Conservation (phyloP, 2,888 invertebrate genomes). For the Scaptomyza parva region DNA sequence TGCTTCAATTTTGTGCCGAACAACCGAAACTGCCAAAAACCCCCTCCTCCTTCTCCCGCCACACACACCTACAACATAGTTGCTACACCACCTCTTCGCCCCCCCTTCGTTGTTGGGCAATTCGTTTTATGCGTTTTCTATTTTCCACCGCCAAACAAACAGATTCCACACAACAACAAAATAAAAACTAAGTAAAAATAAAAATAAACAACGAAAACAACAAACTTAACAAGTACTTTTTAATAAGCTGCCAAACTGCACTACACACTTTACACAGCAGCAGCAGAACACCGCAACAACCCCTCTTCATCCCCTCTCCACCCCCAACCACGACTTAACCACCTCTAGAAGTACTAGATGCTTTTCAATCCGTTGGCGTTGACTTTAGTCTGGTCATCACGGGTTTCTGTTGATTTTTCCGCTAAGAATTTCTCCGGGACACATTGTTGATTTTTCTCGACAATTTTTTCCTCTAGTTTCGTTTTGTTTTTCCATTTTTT, state of each 20-base stretch:
- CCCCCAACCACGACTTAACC: neutral
- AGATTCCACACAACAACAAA: constrained; percentile 14
- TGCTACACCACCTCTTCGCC: neutral
- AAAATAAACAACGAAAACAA: constrained; percentile 49
- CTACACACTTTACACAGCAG: constrained; percentile 12
- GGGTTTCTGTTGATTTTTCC: constrained; percentile 71
- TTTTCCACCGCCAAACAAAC: constrained; percentile 53
- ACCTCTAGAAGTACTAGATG: no score
- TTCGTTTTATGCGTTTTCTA: constrained; percentile 51
- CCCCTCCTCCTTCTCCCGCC: no score
- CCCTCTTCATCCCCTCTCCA: neutral
- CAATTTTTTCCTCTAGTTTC: constrained; percentile 13
- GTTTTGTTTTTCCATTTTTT: neutral
- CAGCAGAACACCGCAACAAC: neutral
- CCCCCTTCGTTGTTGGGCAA: neutral
- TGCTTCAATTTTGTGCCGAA: constrained; percentile 54
- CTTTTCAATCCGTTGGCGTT: constrained; percentile 33
- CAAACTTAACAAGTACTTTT: constrained; percentile 69
- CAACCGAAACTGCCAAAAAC: constrained; percentile 1
- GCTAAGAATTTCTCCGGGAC: constrained; percentile 17
- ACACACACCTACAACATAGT: neutral
- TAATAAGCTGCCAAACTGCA: constrained; percentile 61
- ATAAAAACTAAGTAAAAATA: neutral
- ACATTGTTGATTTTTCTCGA: constrained; percentile 43
- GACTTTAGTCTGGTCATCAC: constrained; percentile 44